Evolutionary conservation across 2,113 vertebrate genomes (phyloP).

Genomic region (Cyphomyrus discorhynchus): DNA sequence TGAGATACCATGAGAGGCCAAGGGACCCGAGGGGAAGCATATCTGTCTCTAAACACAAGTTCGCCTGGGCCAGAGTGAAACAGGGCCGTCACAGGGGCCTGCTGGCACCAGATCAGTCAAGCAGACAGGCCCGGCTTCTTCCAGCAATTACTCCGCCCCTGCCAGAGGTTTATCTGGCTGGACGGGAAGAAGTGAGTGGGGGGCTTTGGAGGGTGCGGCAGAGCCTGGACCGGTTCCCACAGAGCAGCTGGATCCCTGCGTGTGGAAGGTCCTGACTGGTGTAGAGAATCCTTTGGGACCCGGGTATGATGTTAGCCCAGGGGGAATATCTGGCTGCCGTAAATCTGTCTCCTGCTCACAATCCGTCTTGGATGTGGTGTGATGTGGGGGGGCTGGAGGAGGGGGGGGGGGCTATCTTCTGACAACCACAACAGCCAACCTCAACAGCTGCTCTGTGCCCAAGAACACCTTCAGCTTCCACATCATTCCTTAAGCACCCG

Average conservation of each 20-base stretch:
- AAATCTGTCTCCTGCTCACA: slow-evolving; percentile 5
- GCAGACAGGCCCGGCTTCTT: neutral
- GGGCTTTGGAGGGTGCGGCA: neutral
- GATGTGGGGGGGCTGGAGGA: neutral
- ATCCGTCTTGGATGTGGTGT: neutral
- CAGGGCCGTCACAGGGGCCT: neutral
- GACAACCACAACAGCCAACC: neutral
- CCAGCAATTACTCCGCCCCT: neutral
- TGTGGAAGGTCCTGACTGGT: slow-evolving; percentile 19
- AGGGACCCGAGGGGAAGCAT: neutral
- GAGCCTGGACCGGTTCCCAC: neutral
- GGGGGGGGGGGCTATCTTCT: neutral
- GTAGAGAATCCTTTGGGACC: slow-evolving; percentile 14
- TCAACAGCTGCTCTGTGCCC: neutral
- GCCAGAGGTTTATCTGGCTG: slow-evolving; percentile 12
- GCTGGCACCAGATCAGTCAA: neutral
- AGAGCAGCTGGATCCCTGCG: slow-evolving; percentile 32
- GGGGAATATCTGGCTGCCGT: neutral
- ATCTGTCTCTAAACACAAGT: slow-evolving; percentile 4
- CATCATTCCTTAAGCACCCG: neutral
- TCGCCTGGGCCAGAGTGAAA: neutral
- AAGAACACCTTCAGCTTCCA: neutral
- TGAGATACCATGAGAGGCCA: slow-evolving; percentile 3
- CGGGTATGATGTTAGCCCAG: neutral
- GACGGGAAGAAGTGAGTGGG: neutral